Evolutionary conservation across 2,113 vertebrate genomes (phyloP).

Genomic region (Myotis brandtii): DNA sequence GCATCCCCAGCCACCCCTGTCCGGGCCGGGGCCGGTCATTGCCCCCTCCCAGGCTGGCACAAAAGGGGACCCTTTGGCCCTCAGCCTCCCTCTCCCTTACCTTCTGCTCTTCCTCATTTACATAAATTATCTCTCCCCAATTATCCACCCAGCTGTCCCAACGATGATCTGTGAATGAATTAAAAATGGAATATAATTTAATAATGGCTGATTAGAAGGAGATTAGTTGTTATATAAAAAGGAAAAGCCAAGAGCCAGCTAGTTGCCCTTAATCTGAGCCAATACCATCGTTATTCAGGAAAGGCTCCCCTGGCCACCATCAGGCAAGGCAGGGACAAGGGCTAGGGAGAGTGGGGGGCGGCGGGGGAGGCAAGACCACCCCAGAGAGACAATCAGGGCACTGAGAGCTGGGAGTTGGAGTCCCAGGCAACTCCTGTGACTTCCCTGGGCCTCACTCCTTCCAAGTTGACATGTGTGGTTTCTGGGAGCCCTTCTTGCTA

Average conservation of each 20-base stretch:
- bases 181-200: conserved; percentile 93
- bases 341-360: background rate
- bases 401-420: background rate
- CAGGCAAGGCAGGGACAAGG: background rate
- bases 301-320: conserved; percentile 72
- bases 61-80: conserved; percentile 80
- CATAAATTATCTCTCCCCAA: conserved; percentile 95
- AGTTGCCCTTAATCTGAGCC: conserved; percentile 91
- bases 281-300: conserved; percentile 88
- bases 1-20: background rate
- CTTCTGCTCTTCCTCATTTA: conserved; percentile 93
- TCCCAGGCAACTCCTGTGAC: background rate
- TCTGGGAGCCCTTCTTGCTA: background rate
- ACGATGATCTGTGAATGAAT: conserved; percentile 93
- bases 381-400: background rate
- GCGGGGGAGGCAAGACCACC: conserved; percentile 51
- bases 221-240: conserved; percentile 93
- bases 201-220: conserved; percentile 95
- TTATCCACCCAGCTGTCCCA: conserved; percentile 98
- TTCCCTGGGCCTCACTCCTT: background rate
- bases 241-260: conserved; percentile 91
- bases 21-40: background rate
- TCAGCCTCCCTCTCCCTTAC: conserved; percentile 75
- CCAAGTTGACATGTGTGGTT: background rate
- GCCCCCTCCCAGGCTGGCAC: conserved; percentile 11